These are phyloP conservation scores for Colaptes auratus DNA, from an alignment of 2,113 vertebrate species.

Conservation along the genomic window DNA sequence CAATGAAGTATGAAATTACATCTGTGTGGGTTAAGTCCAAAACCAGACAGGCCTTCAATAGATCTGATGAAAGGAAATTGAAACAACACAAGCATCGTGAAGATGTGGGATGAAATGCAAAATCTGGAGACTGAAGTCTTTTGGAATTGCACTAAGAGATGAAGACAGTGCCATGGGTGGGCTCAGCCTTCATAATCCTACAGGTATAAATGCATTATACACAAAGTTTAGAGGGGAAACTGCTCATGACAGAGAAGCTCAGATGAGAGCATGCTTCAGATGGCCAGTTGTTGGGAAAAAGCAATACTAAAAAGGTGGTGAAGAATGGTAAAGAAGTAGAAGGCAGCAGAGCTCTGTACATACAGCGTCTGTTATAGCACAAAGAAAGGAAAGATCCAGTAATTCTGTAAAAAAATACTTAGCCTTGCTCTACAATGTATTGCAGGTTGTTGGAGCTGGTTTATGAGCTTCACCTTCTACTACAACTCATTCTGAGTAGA, in stretches of 20 bases:
- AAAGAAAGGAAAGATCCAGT: not conserved
- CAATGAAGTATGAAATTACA: constrained; percentile 10
- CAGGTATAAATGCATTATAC: not conserved
- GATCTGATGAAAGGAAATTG: not conserved
- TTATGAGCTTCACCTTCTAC: not conserved
- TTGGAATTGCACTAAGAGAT: not conserved
- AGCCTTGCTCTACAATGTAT: not conserved
- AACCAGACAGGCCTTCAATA: not conserved
- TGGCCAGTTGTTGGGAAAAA: not conserved
- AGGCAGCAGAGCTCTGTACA: not conserved
- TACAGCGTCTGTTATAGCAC: not conserved
- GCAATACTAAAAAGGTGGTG: not conserved
- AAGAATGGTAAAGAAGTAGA: not conserved
- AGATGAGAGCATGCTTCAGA: not conserved
- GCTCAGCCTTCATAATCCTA: not conserved
- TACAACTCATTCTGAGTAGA: not conserved
- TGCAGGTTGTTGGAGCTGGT: not conserved
- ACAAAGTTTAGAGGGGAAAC: not conserved
- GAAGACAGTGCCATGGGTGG: not conserved
- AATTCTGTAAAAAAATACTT: not conserved
- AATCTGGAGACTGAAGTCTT: not conserved
- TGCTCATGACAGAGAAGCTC: not conserved
- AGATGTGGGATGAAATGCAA: not conserved
- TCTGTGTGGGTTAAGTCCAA: not conserved
- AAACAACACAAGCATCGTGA: not conserved